Conservation (phyloP, 2,797 vertebrate genomes). For the Syncerus caffer region DNA sequence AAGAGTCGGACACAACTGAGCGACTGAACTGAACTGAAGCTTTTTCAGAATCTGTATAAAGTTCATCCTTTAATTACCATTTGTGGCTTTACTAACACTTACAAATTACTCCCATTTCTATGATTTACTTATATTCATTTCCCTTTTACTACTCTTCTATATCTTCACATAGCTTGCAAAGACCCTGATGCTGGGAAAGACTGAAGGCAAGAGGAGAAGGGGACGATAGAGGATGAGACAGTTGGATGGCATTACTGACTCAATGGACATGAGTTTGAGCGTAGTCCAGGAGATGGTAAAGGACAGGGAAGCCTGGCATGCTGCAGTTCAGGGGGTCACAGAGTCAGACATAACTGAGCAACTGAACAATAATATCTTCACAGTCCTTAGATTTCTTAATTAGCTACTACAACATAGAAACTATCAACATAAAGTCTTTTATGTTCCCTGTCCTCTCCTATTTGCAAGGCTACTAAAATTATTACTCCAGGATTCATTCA, state of each 20-base stretch:
- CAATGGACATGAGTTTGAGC: background rate
- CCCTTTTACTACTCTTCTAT: background rate
- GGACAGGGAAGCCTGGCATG: background rate
- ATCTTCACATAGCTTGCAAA: background rate
- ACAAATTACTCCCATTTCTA: conserved; percentile 20
- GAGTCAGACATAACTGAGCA: background rate
- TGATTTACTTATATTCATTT: background rate
- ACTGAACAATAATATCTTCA: background rate
- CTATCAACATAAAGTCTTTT: background rate
- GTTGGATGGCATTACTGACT: background rate
- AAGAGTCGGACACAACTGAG: too few relatives aligned
- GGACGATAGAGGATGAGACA: background rate
- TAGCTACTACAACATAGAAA: conserved; percentile 15
- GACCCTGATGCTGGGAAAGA: background rate
- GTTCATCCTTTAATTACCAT: background rate
- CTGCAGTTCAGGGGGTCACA: background rate
- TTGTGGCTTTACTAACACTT: background rate
- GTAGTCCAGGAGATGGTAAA: background rate
- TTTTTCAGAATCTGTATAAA: background rate
- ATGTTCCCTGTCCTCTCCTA: background rate
- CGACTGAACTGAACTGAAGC: background rate
- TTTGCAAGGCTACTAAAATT: background rate
- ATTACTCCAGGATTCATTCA: background rate
- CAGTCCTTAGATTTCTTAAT: background rate
- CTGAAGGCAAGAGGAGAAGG: background rate